Evolutionary conservation across 2,888 invertebrate genomes (phyloP), one percentile per base, ranked within the genome.

Genomic region (Xiphydria camelus): DNA sequence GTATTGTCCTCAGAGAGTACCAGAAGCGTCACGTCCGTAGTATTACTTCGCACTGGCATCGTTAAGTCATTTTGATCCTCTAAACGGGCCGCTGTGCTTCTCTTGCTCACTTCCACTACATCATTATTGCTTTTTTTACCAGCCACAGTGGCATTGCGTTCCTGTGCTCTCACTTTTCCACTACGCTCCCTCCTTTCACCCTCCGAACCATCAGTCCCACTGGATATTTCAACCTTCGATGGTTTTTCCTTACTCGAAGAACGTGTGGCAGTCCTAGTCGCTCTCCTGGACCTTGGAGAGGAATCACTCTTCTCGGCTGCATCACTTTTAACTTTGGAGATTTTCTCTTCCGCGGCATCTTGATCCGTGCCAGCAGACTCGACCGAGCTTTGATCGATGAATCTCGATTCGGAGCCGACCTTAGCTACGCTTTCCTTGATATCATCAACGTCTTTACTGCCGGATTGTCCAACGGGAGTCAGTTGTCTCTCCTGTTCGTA

Each of bases 371-470:
- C 60, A n/a, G n/a, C n/a, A 0, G 74, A 75, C 43, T 75, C 73
- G 1, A 66, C 59, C 4, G 71, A 71, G 47, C 70, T 75, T 45
- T 75, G 73, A 52, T 75, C 74, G 37, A 73, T 73, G 29, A 70
- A 73, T 47, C 59, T 65, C 1, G 68, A 66, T 2, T 53, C 56
- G 4, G 64, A 62, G 25, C 65, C 62, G n/a, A 64, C 55, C 33
- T 57, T 68, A 1, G 46, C 44, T 2, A 40, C 54, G n/a, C 22
- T 35, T n/a, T n/a, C n/a, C n/a, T n/a, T n/a, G 7, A 38, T 39
- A 14, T 45, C 52, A 4, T 21, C 19, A 6, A 22, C 9, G 17
- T 49, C 49, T 10, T 41, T 41, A 4, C 29, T 35, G 25, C 9
- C 31, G 23, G 37, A 31, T 3, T 37, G 21, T 31, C 35, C 22